A percentile compares a stretch with the other conserved stretches of the same genome.
Conservation (phyloP, 2,113 vertebrate genomes). For the Marmota monax region DNA sequence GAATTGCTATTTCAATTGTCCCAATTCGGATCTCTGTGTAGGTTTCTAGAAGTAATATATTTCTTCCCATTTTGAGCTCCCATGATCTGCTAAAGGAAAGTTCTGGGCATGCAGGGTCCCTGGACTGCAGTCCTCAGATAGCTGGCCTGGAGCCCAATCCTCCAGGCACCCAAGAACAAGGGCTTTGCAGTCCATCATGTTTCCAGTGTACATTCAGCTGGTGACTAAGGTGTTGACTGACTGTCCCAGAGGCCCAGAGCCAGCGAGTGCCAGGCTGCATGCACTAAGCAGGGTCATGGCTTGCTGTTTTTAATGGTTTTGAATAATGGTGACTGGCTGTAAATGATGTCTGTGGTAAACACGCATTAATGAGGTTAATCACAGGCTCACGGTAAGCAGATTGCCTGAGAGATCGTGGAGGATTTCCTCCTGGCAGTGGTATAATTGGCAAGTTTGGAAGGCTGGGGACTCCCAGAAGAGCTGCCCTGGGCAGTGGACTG, state of each 20-base stretch:
- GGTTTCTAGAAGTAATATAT: not conserved
- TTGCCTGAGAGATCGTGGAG: constrained; percentile 53
- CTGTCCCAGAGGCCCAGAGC: not conserved
- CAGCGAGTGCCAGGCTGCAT: not conserved
- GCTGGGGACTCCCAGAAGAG: not conserved
- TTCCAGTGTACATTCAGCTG: not conserved
- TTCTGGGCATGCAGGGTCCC: not conserved
- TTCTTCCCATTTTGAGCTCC: not conserved
- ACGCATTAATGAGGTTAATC: constrained; percentile 76
- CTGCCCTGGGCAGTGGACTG: not conserved
- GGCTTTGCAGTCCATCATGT: not conserved
- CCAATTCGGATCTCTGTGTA: constrained; percentile 50
- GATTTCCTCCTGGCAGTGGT: not conserved
- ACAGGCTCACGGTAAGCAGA: constrained; percentile 72
- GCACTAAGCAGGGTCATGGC: not conserved
- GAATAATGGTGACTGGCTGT: constrained; percentile 60
- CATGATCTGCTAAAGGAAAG: constrained; percentile 39
- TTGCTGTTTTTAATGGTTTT: constrained; percentile 51
- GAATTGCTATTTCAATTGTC: constrained; percentile 58
- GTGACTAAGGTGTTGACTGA: not conserved
- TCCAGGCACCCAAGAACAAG: not conserved
- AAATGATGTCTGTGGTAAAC: constrained; percentile 48
- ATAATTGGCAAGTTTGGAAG: not conserved
- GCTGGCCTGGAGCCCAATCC: not conserved
- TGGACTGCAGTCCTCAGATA: not conserved